These are phyloP conservation scores for Smithornis capensis DNA, from an alignment of 2,113 vertebrate genomes.

Conservation along the genomic window DNA sequence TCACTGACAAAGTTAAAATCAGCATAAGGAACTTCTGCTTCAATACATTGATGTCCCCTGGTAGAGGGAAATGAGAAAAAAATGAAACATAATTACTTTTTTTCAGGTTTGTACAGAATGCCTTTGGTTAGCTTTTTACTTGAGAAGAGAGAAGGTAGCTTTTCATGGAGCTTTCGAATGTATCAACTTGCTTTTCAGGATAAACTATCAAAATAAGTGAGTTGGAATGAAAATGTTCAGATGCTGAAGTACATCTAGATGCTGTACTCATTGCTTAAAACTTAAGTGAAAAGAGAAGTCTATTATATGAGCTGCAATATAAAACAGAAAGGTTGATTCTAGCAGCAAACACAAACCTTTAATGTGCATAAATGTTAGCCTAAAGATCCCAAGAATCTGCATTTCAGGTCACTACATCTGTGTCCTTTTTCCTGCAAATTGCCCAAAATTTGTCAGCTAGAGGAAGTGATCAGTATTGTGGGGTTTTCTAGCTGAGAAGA, in stretches of 20 bases:
- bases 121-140: neutral
- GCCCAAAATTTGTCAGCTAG: neutral
- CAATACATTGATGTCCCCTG: neutral
- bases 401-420: neutral
- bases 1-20: neutral
- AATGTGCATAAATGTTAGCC: neutral
- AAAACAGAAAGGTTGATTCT: neutral
- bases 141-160: neutral
- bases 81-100: neutral
- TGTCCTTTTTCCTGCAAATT: neutral
- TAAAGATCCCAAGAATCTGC: neutral
- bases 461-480: neutral
- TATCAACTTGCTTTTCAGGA: neutral
- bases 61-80: neutral
- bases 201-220: neutral
- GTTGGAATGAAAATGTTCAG: neutral
- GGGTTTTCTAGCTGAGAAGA: neutral
- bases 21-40: neutral
- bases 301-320: neutral
- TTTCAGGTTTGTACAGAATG: neutral
- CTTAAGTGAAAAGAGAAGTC: neutral
- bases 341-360: neutral
- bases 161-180: neutral
- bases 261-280: constrained; percentile 11
- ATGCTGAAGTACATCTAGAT: neutral